Evolutionary conservation across 1,140 invertebrate genomes (phyloP).

Genomic region (Danaus plexippus): DNA sequence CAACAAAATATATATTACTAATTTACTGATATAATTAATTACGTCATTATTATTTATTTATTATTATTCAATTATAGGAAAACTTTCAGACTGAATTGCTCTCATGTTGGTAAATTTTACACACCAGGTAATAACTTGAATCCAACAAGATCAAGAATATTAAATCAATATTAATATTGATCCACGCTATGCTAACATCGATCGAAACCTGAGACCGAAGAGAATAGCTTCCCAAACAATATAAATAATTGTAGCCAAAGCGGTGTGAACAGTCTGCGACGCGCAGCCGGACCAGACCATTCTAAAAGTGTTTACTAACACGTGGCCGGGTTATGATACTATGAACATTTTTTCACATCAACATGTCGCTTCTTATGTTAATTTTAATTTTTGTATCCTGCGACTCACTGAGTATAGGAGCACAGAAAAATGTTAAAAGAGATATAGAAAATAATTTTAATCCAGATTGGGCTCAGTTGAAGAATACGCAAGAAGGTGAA

Average conservation of each 20-base stretch:
- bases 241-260: slow-evolving; percentile 62
- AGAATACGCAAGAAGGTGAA: slow-evolving; percentile 56
- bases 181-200: slow-evolving; percentile 38
- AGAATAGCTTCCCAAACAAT: slow-evolving; percentile 62
- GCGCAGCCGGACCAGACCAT: slow-evolving; percentile 32
- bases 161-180: slow-evolving; percentile 8
- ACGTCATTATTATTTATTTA: too few relatives aligned
- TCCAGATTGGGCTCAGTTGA: slow-evolving; percentile 62
- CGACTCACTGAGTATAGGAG: slow-evolving; percentile 35
- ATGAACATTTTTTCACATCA: slow-evolving; percentile 28
- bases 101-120: too few relatives aligned
- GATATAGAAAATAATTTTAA: slow-evolving; percentile 40
- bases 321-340: slow-evolving; percentile 27
- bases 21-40: too few relatives aligned
- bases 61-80: too few relatives aligned
- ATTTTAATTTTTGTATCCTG: slow-evolving; percentile 26
- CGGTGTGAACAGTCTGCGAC: slow-evolving; percentile 42
- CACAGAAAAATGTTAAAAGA: slow-evolving; percentile 48
- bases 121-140: too few relatives aligned
- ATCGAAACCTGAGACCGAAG: slow-evolving; percentile 34
- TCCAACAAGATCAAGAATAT: too few relatives aligned
- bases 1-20: too few relatives aligned
- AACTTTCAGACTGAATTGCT: too few relatives aligned
- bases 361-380: slow-evolving; percentile 26
- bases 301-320: slow-evolving; percentile 22